Conservation (phyloP, 2,113 vertebrate genomes). For the Oostethus manadensis region DNA sequence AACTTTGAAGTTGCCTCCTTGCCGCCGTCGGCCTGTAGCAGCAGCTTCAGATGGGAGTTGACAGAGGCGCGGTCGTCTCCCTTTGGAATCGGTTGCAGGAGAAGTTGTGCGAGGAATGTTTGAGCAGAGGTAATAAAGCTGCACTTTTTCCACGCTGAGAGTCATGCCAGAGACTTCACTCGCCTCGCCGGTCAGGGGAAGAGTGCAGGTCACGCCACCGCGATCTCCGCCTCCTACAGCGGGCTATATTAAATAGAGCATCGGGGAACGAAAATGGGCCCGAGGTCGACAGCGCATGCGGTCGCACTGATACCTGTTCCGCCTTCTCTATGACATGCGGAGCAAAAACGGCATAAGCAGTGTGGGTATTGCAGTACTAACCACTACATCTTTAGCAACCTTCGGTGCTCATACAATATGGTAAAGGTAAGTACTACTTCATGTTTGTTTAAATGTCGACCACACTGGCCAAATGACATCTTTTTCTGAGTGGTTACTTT, state of each 20-base stretch:
- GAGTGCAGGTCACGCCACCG: slow-evolving; percentile 38
- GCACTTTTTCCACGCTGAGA: slow-evolving; percentile 58
- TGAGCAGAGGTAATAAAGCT: slow-evolving; percentile 61
- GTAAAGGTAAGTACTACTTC: too few relatives aligned
- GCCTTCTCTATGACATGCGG: slow-evolving; percentile 14
- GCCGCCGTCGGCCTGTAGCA: slow-evolving; percentile 63
- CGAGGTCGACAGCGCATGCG: slow-evolving; percentile 34
- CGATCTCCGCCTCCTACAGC: slow-evolving; percentile 50
- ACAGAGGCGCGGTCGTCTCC: slow-evolving; percentile 51
- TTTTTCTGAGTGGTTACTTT: too few relatives aligned
- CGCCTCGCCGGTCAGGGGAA: slow-evolving; percentile 39
- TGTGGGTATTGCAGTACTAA: slow-evolving; percentile 25
- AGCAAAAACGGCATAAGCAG: slow-evolving; percentile 21
- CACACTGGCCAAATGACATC: too few relatives aligned
- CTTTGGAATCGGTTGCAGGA: slow-evolving; percentile 49
- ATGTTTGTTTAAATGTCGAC: too few relatives aligned
- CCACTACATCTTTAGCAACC: too few relatives aligned
- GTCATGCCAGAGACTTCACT: slow-evolving; percentile 66
- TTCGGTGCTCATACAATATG: too few relatives aligned
- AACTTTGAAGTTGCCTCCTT: slow-evolving; percentile 64
- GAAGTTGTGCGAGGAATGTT: slow-evolving; percentile 66
- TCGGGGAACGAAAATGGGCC: slow-evolving; percentile 38
- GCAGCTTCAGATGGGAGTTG: slow-evolving; percentile 56
- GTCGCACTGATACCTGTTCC: slow-evolving; percentile 3
- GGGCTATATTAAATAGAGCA: slow-evolving; percentile 37